These are phyloP conservation scores for Mycalesis mineus DNA, from an alignment of 2,888 invertebrate genomes.

Conservation along the genomic window DNA sequence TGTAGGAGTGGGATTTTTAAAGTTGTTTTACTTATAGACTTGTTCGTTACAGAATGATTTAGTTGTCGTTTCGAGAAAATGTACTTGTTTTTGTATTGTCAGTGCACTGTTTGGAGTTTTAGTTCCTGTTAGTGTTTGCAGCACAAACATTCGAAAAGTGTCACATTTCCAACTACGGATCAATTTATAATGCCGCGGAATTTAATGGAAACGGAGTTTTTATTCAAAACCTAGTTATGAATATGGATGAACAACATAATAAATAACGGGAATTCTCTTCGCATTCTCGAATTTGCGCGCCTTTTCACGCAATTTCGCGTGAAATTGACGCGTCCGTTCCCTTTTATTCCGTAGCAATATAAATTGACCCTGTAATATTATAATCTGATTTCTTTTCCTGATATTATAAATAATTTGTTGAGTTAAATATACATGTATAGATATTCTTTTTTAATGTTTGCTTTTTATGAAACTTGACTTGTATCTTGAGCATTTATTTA, in stretches of 20 bases:
- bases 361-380: no score
- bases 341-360: no score
- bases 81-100: not conserved
- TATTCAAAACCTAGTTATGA: no score
- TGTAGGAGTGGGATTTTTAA: not conserved
- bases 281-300: no score
- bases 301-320: no score
- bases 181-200: no score
- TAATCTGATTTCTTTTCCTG: not conserved
- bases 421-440: not conserved
- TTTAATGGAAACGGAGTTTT: no score
- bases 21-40: not conserved
- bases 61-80: not conserved
- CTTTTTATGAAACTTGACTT: slow-evolving; percentile 56
- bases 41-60: slow-evolving; percentile 5
- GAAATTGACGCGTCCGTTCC: no score
- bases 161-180: not conserved
- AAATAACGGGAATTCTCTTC: no score
- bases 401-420: slow-evolving; percentile 1
- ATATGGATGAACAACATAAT: no score
- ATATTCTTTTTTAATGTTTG: slow-evolving; percentile 38
- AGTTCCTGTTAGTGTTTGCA: not conserved
- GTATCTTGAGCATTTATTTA: slow-evolving; percentile 69
- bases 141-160: slow-evolving; percentile 4
- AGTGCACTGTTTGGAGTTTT: not conserved